Evolutionary conservation across 2,888 invertebrate genomes (phyloP).

Genomic region (Napeogenes inachia): DNA sequence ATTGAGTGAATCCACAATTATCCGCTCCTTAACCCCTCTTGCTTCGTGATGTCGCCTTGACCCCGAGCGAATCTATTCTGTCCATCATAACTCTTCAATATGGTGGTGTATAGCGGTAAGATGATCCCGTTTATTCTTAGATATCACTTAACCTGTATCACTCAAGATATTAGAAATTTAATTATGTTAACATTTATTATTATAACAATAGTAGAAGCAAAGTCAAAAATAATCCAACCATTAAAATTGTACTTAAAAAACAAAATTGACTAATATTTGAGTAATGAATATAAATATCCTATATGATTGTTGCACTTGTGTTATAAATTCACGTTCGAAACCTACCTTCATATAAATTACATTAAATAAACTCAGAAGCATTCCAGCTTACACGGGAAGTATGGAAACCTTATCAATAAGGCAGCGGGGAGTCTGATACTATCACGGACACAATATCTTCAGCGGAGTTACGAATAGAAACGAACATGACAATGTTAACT

Average conservation of each 20-base stretch:
- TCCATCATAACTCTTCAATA: constrained; percentile 75
- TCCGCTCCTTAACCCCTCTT: constrained; percentile 67
- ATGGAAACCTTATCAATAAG: constrained; percentile 75
- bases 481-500: constrained; percentile 56
- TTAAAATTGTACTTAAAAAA: constrained; percentile 3
- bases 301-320: constrained; percentile 29
- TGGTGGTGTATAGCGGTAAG: constrained; percentile 55
- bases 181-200: no score
- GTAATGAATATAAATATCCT: constrained; percentile 27
- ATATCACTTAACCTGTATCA: constrained; percentile 32
- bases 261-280: constrained; percentile 19
- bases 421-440: constrained; percentile 72
- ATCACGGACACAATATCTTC: constrained; percentile 63
- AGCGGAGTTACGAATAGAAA: constrained; percentile 53
- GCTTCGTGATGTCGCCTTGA: constrained; percentile 72
- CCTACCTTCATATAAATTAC: constrained; percentile 47
- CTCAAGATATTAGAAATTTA: constrained; percentile 28
- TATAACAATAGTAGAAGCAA: no score
- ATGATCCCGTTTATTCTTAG: constrained; percentile 41
- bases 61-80: constrained; percentile 67
- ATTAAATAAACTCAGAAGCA: constrained; percentile 72
- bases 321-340: constrained; percentile 33
- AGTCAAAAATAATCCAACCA: no score
- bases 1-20: constrained; percentile 64
- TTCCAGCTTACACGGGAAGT: constrained; percentile 70